phyloP scores from a whole-genome alignment of 2,888 invertebrate genomes.

The Achlya flavicornis region DNA sequence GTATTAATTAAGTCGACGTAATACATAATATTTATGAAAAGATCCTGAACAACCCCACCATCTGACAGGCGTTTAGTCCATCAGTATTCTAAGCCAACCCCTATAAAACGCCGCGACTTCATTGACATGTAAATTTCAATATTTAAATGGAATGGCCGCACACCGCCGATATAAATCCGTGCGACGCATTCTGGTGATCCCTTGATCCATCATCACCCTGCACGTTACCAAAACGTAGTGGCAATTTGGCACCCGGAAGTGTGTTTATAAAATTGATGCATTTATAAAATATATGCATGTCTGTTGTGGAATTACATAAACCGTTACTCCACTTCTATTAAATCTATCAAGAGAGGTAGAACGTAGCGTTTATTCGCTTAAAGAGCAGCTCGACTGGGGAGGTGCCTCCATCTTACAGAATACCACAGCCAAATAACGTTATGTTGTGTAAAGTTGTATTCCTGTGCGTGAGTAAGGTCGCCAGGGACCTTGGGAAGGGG shows the following conservation, averaged over 20 bases:
- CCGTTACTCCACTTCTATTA: too few relatives aligned
- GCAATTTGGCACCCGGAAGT: background rate
- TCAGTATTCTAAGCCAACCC: slow-evolving; percentile 39
- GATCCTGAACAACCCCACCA: background rate
- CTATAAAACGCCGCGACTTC: slow-evolving; percentile 20
- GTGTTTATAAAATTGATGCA: background rate
- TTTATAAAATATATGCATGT: background rate
- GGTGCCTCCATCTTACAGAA: too few relatives aligned
- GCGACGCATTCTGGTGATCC: background rate
- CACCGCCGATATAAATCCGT: background rate
- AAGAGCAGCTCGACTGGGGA: too few relatives aligned
- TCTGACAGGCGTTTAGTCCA: slow-evolving; percentile 30
- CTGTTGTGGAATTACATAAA: too few relatives aligned
- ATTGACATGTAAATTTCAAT: slow-evolving; percentile 26
- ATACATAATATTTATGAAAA: too few relatives aligned
- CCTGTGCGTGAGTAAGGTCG: too few relatives aligned
- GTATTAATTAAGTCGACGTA: too few relatives aligned
- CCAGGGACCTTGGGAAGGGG: too few relatives aligned
- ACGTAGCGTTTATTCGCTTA: too few relatives aligned
- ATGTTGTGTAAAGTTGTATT: too few relatives aligned
- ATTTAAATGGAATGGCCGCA: slow-evolving; percentile 22
- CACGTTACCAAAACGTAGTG: background rate
- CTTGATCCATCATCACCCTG: background rate
- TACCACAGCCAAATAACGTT: too few relatives aligned
- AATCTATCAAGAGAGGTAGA: too few relatives aligned